Base-by-base conservation (phyloP, 2,888 invertebrate genomes). In the Agrochola litura region DNA sequence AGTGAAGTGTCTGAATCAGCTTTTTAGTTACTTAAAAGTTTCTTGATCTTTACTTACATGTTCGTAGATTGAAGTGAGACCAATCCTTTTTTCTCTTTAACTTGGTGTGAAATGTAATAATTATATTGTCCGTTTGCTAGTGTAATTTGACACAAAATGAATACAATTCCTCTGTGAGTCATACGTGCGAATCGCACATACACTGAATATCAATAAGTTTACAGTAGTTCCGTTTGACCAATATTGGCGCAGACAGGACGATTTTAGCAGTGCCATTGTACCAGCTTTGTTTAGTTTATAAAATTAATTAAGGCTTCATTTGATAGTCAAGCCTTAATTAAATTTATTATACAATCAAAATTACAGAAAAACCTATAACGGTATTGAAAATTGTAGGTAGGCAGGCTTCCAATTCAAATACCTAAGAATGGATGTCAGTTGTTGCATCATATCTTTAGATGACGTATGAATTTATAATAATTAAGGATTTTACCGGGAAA, bases 121-220 rank as follows among this genome's bases (percentile, higher is more conserved):
- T 68, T 69, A 72, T 41, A 82, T 79, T 83, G 66, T 73, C 79
- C 82, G 79, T 86, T 75, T 46, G 58, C 72, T 56, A 67, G 69
- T 73, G 73, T 73, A 73, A 79, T 86, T 73, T 83, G 75, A 83
- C 83, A 75, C 72, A 75, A 73, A 79, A 70, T 73, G 83, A 83
- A 83, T 76, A 83, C 73, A 72, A 79, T 84, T 76, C 65, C 69
- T 88, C 74, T 77, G 77, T 86, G 88, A 88, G 77, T 86, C 86
- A 86, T 76, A 63, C 74, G 66, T 73, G 82, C 74, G 71, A 73
- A 75, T 76, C 71, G 72, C 49, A 80, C 70, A 63, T 49, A 63
- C 63, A 73, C 70, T 79, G 88, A 86, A 86, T 86, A 82, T 81
- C 82, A 88, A 87, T 82, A 63, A 76, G 69, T 76, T 68, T 76